These are phyloP conservation scores for Xiphophorus couchianus DNA, from an alignment of 2,113 vertebrate species.

Conservation along the genomic window DNA sequence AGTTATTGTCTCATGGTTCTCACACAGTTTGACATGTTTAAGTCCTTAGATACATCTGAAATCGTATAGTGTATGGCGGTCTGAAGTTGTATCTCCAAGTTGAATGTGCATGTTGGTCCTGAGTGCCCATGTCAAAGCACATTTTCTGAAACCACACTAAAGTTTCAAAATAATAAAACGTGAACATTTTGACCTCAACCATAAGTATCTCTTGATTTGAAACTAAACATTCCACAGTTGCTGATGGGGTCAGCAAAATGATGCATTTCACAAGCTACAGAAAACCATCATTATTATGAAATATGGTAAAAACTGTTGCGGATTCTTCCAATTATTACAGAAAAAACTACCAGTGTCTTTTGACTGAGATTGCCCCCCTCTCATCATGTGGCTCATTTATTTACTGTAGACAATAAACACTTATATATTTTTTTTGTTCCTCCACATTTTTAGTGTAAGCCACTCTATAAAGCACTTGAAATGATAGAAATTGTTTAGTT, in stretches of 20 bases:
- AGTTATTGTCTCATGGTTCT: too few relatives aligned
- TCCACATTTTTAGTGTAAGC: not conserved
- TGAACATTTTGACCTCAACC: not conserved
- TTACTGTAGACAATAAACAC: too few relatives aligned
- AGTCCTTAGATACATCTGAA: too few relatives aligned
- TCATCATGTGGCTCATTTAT: too few relatives aligned
- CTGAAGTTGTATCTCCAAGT: too few relatives aligned
- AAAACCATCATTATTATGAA: not conserved
- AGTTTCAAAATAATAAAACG: too few relatives aligned
- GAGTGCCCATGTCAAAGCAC: not conserved
- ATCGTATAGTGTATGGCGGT: too few relatives aligned
- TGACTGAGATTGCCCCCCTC: constrained; percentile 20
- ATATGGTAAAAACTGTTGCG: not conserved
- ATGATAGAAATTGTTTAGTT: not conserved
- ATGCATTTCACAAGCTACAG: too few relatives aligned
- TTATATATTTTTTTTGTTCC: not conserved
- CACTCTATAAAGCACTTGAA: not conserved
- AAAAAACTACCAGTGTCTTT: not conserved
- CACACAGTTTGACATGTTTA: too few relatives aligned
- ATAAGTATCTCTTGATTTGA: not conserved
- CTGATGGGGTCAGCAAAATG: not conserved
- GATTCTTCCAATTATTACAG: constrained; percentile 5
- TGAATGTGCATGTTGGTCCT: too few relatives aligned
- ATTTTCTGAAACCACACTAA: not conserved
- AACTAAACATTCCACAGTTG: not conserved